These are phyloP conservation scores for Diarsia rubi DNA, from an alignment of 2,888 invertebrate genomes.

Conservation along the genomic window DNA sequence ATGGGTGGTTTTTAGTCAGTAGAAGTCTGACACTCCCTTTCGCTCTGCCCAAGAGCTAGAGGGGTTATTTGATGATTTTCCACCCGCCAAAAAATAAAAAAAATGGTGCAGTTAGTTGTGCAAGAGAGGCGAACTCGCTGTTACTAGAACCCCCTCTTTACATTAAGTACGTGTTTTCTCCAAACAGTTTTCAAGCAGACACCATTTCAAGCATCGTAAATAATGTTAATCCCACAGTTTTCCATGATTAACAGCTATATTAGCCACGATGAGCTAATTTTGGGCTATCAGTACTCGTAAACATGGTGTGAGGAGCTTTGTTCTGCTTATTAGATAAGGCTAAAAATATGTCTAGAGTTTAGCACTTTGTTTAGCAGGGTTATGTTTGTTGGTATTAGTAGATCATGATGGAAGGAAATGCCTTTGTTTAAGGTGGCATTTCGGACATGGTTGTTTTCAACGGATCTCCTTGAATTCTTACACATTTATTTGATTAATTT, in stretches of 20 bases:
- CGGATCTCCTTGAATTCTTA: no score
- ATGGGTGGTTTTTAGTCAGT: no score
- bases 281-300: conserved; percentile 37
- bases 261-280: conserved; percentile 58
- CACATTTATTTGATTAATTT: no score
- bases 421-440: neutral
- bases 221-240: conserved; percentile 60
- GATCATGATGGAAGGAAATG: neutral
- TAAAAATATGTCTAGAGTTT: conserved; percentile 28
- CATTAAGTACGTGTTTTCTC: conserved; percentile 22
- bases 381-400: neutral
- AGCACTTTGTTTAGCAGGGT: conserved; percentile 27
- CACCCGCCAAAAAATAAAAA: no score
- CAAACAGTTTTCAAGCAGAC: conserved; percentile 35
- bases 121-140: conserved; percentile 1
- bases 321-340: conserved; percentile 38
- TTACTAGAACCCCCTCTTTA: conserved; percentile 1
- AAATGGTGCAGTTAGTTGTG: no score
- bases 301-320: conserved; percentile 27
- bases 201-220: conserved; percentile 54
- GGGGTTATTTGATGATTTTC: no score
- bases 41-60: no score
- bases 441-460: neutral
- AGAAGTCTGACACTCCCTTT: no score
- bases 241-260: conserved; percentile 58